Evolutionary conservation across 2,113 vertebrate genomes (phyloP).

Genomic region (Esox niger): DNA sequence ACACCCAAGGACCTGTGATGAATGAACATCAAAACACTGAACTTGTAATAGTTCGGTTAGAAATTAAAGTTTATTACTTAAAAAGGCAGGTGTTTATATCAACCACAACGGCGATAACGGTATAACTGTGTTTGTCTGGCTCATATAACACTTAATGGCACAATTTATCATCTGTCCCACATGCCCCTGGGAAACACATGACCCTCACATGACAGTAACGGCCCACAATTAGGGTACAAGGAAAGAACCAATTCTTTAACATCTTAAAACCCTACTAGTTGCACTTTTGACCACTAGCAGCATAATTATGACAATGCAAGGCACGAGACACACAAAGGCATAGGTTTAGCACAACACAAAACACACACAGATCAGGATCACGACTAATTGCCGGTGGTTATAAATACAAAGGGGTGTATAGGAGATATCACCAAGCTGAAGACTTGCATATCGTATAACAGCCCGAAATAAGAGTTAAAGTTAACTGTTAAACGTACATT

Average conservation of each 20-base stretch:
- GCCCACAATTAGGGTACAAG: constrained; percentile 35
- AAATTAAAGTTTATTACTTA: constrained; percentile 55
- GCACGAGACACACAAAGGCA: constrained; percentile 10
- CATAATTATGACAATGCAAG: neutral
- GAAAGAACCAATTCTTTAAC: constrained; percentile 25
- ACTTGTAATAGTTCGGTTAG: constrained; percentile 23
- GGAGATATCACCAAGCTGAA: neutral
- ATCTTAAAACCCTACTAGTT: constrained; percentile 37
- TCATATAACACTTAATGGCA: constrained; percentile 37
- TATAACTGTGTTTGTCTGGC: constrained; percentile 28
- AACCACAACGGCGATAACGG: constrained; percentile 41
- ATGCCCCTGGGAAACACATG: constrained; percentile 23
- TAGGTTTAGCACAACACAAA: constrained; percentile 51
- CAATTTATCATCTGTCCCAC: neutral
- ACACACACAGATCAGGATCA: constrained; percentile 28
- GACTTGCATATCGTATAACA: too few relatives aligned
- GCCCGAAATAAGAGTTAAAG: neutral
- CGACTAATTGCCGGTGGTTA: constrained; percentile 37
- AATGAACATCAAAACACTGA: too few relatives aligned
- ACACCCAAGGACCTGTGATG: too few relatives aligned
- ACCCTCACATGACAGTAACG: neutral
- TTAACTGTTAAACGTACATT: constrained; percentile 44
- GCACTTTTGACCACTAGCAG: constrained; percentile 46
- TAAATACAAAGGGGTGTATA: constrained; percentile 34
- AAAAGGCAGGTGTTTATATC: constrained; percentile 42